Evolutionary conservation across 1,140 invertebrate species (phyloP), one percentile per base, ranked within the genome.

Genomic region (Drosophila ercepeae): DNA sequence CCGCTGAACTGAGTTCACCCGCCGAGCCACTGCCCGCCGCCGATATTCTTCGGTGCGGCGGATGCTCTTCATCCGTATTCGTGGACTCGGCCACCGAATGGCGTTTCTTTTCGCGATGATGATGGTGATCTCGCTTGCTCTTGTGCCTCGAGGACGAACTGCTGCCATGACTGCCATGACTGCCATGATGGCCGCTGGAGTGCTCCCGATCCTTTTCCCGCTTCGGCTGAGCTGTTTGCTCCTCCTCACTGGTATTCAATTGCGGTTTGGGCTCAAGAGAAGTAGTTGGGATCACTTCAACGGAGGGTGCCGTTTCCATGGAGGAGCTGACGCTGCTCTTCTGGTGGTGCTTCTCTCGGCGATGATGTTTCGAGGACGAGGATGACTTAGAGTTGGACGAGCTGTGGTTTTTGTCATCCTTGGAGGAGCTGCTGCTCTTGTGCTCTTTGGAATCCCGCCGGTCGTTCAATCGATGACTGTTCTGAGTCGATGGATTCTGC

Each of bases 361-460:
- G 55, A 58, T 82, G 75, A 71, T 81, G 78, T 64, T 89, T 67
- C n/a, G 81, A 89, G n/a, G 75, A 59, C 18, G 67, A 78, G 9
- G 50, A 57, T 3, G 72, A 55, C 57, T 82, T 74, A n/a, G 82
- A 67, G 29, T 46, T 48, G 32, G 64, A 44, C 0, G 45, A 63
- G 19, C 71, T 68, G 50, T 44, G 39, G 32, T 8, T 45, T 32
- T 89, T 88, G 6, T 88, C 84, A 1, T 88, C 83, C 39, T 75
- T 74, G 34, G 59, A 39, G 1, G 36, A 64, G 53, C 64, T 57
- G 9, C 58, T 54, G 58, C 42, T 60, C 32, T 86, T 76, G 54
- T 91, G 92, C 82, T 97, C 95, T 91, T 96, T 96, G 16, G 39
- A 42, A 16, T 42, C 39, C 14, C 39, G 39, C 39, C 39, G 39